These are phyloP conservation scores for Cassiopea xamachana DNA, from an alignment of 30 jellyfish, hydroid and myxozoan genomes.

Conservation along the genomic window DNA sequence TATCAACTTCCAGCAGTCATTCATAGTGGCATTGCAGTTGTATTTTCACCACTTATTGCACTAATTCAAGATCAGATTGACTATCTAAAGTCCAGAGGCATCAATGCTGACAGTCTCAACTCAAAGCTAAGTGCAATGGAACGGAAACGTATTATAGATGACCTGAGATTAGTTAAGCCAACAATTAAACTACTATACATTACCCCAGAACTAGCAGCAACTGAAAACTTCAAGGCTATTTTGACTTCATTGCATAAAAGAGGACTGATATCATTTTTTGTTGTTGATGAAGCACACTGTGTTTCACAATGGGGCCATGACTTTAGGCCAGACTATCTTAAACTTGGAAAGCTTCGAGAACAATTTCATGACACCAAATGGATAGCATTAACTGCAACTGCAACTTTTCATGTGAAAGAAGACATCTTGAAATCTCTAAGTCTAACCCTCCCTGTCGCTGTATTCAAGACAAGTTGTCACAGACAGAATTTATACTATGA, in stretches of 20 bases:
- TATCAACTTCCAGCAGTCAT: constrained; percentile 89
- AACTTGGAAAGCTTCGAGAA: constrained; percentile 86
- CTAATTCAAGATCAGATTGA: constrained; percentile 85
- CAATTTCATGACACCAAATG: constrained; percentile 72
- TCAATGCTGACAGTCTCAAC: constrained; percentile 78
- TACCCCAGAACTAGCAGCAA: constrained; percentile 96
- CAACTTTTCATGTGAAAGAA: constrained; percentile 87
- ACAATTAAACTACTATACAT: constrained; percentile 69
- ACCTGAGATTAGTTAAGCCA: constrained; percentile 71
- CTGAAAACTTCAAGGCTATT: constrained; percentile 65
- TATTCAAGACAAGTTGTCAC: constrained; percentile 75
- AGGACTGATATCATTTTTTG: constrained; percentile 73
- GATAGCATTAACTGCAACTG: constrained; percentile 98
- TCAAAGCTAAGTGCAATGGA: constrained; percentile 74
- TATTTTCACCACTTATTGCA: constrained; percentile 89
- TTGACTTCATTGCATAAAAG: constrained; percentile 48
- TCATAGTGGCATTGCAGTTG: constrained; percentile 67
- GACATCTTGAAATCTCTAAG: constrained; percentile 77
- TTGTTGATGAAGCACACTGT: constrained; percentile 99
- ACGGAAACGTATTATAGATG: constrained; percentile 64
- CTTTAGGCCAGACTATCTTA: constrained; percentile 91
- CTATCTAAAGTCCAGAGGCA: constrained; percentile 70
- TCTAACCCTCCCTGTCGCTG: constrained; percentile 78
- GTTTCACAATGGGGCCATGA: constrained; percentile 99
- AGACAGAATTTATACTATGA: constrained; percentile 86